Evolutionary conservation across 2,888 invertebrate genomes (phyloP).

Genomic region (Sarcophaga caerulescens): DNA sequence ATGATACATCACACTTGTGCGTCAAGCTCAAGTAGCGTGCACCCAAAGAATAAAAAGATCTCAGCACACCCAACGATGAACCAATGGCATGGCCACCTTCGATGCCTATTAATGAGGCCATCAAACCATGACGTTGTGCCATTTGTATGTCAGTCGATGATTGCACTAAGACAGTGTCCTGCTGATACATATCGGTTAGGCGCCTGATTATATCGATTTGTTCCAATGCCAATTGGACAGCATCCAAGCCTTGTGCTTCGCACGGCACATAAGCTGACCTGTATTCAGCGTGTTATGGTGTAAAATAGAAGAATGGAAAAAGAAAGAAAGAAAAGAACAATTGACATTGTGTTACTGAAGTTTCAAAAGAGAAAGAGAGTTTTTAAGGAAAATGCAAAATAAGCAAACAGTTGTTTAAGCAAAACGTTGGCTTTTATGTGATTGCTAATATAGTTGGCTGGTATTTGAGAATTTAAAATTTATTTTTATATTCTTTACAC

Average conservation of each 20-base stretch:
- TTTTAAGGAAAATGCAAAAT: not conserved
- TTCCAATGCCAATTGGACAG: conserved; percentile 91
- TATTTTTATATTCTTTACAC: not conserved
- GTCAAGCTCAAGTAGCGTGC: conserved; percentile 94
- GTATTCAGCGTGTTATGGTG: conserved; percentile 56
- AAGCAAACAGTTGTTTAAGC: conserved; percentile 9
- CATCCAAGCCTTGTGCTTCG: conserved; percentile 91
- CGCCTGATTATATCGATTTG: conserved; percentile 90
- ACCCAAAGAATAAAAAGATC: conserved; percentile 94
- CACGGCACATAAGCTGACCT: conserved; percentile 92
- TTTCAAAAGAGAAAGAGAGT: too few relatives aligned
- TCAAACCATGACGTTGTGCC: conserved; percentile 88
- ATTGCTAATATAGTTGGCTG: not conserved
- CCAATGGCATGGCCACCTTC: conserved; percentile 97
- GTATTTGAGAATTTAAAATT: not conserved
- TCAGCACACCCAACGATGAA: conserved; percentile 92
- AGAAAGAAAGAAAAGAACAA: conserved; percentile 8
- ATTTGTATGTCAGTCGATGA: conserved; percentile 87
- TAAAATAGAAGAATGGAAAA: conserved; percentile 8
- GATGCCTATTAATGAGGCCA: conserved; percentile 94
- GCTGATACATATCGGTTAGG: conserved; percentile 87
- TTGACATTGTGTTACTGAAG: too few relatives aligned
- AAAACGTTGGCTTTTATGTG: not conserved
- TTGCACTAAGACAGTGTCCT: conserved; percentile 87
- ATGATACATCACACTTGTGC: conserved; percentile 95